Base-by-base conservation (phyloP, 1,140 invertebrate genomes). In the Elymnias hypermnestra region DNA sequence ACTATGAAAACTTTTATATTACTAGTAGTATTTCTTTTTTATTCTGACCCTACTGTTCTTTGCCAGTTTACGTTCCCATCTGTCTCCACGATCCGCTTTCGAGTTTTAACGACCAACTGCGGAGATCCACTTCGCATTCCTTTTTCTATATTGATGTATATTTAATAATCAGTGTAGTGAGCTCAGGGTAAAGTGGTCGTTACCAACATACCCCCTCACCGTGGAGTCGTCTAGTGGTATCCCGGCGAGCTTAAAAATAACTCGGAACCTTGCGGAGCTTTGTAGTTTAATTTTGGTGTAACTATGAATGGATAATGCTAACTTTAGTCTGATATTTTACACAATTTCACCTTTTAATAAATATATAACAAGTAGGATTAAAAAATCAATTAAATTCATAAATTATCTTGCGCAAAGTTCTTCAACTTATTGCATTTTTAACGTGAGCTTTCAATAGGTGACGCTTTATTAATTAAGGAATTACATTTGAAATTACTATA, bases 11-110 rank as follows among this genome's bases (percentile, higher is more conserved):
- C n/a, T n/a, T n/a, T n/a, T n/a, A n/a, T n/a, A n/a, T n/a, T n/a
- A n/a, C n/a, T n/a, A n/a, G n/a, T n/a, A n/a, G n/a, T n/a, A n/a
- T n/a, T n/a, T 15, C 15, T 39, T 50, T 60, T 53, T 50, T 65
- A 37, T 70, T 55, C 56, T 31, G 45, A 61, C 72, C 7, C 53
- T 83, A 77, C 74, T 36, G 10, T 23, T 61, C 45, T 69, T 78
- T 79, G 78, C 77, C 57, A 64, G 72, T 81, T 76, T 75, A 77
- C 65, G 62, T 67, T 58, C 59, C 74, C 75, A 81, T 83, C 76
- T 81, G 79, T 83, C 75, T 66, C 74, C 79, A 64, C 68, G 62
- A 58, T 57, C 57, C 57, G 73, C 64, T 68, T 62, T 66, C 68
- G 57, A 56, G 41, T 52, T 41, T 40, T 28, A 36, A 53, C 55